Evolutionary conservation across 1,140 invertebrate genomes (phyloP), one percentile per base, ranked within the genome.

Genomic region (Panagrolaimus sp.): DNA sequence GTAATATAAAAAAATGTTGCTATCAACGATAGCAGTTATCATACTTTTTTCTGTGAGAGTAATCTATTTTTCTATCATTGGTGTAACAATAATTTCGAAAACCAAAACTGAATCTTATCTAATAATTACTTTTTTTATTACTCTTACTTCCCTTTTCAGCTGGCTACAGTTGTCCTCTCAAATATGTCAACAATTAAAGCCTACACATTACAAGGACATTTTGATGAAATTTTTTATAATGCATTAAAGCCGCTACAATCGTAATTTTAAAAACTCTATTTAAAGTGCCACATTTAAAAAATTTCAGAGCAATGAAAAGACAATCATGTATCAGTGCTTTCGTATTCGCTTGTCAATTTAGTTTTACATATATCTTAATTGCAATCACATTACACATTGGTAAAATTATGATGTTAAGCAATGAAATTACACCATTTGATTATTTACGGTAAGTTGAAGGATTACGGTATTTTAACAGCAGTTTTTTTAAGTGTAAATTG

Each of bases 101-200:
- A n/a, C n/a, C n/a, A n/a, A n/a, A n/a, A n/a, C n/a, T n/a, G n/a
- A n/a, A n/a, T n/a, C n/a, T n/a, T n/a, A n/a, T n/a, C n/a, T n/a
- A n/a, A n/a, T 4, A 38, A 38, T 4, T 4, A 38, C 14, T 16
- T 23, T 16, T 23, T 20, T n/a, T n/a, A n/a, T n/a, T n/a, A n/a
- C n/a, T n/a, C n/a, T n/a, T n/a, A n/a, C n/a, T n/a, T n/a, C n/a
- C n/a, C n/a, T n/a, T 67, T 76, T 75, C 23, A 79, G 77, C 61
- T 80, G 9, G 76, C 79, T 8, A 80, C 76, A 0, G 72, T 80
- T 1, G 78, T 80, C 5, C 76, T 80, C 5, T 75, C 79, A 20
- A 80, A 80, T 53, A 80, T 80, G 80, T 74, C 73, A 23, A 80
- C 79, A 4, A 80, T 80, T 68, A 80, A 80, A 61, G 79, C 80